phyloP scores from a whole-genome alignment of 2,888 invertebrate genomes.

The Eupithecia tripunctaria region DNA sequence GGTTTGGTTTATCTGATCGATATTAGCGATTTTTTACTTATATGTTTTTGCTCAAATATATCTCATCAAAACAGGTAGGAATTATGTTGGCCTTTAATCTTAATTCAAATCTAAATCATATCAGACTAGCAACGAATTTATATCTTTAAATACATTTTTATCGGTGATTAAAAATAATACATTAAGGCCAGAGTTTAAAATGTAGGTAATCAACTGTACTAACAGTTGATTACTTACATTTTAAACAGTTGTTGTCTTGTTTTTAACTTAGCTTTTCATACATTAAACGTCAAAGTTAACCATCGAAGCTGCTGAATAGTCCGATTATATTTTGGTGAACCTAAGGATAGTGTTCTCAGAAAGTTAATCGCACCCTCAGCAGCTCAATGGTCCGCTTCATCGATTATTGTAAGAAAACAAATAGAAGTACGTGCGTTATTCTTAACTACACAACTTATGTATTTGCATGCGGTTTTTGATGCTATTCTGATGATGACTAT shows the following conservation, averaged over 20 bases:
- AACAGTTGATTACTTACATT: no score
- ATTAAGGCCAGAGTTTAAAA: no score
- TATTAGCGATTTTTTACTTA: neutral
- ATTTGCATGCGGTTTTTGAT: neutral
- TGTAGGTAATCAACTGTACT: no score
- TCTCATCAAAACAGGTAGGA: neutral
- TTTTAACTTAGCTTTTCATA: no score
- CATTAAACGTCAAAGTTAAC: no score
- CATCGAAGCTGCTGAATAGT: no score
- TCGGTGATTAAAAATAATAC: slow-evolving; percentile 3
- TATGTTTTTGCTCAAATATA: neutral
- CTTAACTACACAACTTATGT: neutral
- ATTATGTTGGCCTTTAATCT: neutral
- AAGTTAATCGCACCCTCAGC: neutral
- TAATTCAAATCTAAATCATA: neutral
- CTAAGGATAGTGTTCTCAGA: neutral
- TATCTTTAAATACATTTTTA: neutral
- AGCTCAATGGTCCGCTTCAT: neutral
- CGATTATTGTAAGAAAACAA: neutral
- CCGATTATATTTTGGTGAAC: no score
- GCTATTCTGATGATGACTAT: neutral
- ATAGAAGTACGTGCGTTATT: neutral
- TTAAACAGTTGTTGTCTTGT: no score
- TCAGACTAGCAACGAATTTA: neutral
- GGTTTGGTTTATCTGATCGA: no score